phyloP scores from a whole-genome alignment of 2,113 vertebrate species.

The Etheostoma spectabile region DNA sequence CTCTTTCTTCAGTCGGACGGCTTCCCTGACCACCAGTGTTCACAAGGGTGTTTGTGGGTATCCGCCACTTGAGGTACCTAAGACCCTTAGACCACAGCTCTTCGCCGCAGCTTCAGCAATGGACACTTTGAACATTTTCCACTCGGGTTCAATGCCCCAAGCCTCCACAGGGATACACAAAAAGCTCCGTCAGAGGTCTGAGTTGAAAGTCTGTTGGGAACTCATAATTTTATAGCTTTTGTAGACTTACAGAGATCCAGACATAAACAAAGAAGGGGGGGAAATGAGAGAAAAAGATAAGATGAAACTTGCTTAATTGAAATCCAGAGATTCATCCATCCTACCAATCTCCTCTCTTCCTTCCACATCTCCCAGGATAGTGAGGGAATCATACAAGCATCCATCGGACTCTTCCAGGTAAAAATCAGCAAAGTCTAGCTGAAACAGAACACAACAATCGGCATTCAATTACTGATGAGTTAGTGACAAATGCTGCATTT shows the following conservation, averaged over 20 bases:
- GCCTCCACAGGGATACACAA: too few relatives aligned
- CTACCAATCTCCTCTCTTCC: slow-evolving; percentile 84
- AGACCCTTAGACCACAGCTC: too few relatives aligned
- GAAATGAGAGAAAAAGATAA: not conserved
- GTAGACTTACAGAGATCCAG: too few relatives aligned
- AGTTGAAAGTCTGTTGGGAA: too few relatives aligned
- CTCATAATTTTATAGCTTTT: not conserved
- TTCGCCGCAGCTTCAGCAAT: too few relatives aligned
- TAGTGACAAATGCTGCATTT: not conserved
- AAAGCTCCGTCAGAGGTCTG: too few relatives aligned
- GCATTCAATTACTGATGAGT: not conserved
- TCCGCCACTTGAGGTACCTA: too few relatives aligned
- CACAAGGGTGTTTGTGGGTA: too few relatives aligned
- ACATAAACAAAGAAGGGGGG: not conserved
- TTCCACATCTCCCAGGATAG: slow-evolving; percentile 81
- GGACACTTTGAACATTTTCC: too few relatives aligned
- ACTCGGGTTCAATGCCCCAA: too few relatives aligned
- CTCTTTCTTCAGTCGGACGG: too few relatives aligned
- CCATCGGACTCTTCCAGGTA: slow-evolving; percentile 86
- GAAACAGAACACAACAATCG: slow-evolving; percentile 14
- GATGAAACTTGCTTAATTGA: not conserved
- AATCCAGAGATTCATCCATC: not conserved
- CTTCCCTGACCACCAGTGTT: too few relatives aligned
- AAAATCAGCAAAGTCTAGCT: slow-evolving; percentile 88
- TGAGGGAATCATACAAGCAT: slow-evolving; percentile 85